Conservation (phyloP, 2,888 invertebrate genomes). For the Sialis lutaria region DNA sequence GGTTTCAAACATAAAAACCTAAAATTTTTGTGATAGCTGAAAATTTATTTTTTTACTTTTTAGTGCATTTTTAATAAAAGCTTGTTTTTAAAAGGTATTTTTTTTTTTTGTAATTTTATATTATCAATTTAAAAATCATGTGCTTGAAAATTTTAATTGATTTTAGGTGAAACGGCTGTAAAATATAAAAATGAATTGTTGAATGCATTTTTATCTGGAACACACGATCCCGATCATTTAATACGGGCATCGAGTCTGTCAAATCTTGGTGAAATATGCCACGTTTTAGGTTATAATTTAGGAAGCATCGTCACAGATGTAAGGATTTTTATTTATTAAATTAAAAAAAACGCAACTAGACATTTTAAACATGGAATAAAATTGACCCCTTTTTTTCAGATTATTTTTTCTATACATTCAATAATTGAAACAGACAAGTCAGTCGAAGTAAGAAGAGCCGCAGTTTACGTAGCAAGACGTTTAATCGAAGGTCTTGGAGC, state of each 20-base stretch:
- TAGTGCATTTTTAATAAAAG: too few relatives aligned
- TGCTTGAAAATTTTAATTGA: constrained; percentile 6
- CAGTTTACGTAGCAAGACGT: constrained; percentile 57
- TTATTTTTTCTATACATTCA: constrained; percentile 49
- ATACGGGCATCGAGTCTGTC: constrained; percentile 68
- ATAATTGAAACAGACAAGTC: constrained; percentile 53
- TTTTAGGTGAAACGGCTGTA: constrained; percentile 51
- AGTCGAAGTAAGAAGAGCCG: constrained; percentile 59
- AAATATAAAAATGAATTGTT: constrained; percentile 49
- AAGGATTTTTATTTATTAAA: constrained; percentile 9
- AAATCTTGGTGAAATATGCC: constrained; percentile 65
- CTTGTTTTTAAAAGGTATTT: too few relatives aligned
- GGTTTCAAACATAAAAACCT: too few relatives aligned
- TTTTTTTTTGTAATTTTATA: too few relatives aligned
- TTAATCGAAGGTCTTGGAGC: constrained; percentile 57
- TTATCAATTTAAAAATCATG: not conserved
- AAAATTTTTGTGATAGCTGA: too few relatives aligned
- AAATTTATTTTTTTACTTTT: too few relatives aligned
- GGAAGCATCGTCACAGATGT: constrained; percentile 61
- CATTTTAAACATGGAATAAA: too few relatives aligned
- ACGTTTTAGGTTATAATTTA: constrained; percentile 53
- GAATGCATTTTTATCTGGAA: constrained; percentile 50
- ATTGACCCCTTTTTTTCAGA: constrained; percentile 29
- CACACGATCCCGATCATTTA: constrained; percentile 50
- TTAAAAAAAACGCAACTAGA: too few relatives aligned